Percentiles rank a stretch among this genome's conserved stretches.
These are phyloP conservation scores for Agonopterix subpropinquella DNA, from an alignment of 2,888 invertebrate species.

Conservation along the genomic window DNA sequence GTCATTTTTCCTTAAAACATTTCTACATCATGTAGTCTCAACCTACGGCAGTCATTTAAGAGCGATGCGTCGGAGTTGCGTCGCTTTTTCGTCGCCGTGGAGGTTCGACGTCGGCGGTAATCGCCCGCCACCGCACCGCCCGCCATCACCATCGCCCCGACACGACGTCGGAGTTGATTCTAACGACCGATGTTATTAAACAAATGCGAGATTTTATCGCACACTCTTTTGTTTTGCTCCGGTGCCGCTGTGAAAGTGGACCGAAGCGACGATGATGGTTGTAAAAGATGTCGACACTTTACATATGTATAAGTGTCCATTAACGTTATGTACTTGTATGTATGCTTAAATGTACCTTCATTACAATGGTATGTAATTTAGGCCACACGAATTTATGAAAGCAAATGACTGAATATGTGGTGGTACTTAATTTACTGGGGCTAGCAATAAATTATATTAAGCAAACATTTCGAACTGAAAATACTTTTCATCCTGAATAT, in stretches of 20 bases:
- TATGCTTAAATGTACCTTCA: slow-evolving; percentile 9
- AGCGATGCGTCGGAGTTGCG: slow-evolving; percentile 18
- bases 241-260: slow-evolving; percentile 50
- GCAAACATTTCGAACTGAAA: too few species aligned
- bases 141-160: slow-evolving; percentile 30
- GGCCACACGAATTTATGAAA: slow-evolving; percentile 2
- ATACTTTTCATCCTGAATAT: too few species aligned
- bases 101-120: slow-evolving; percentile 30
- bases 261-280: slow-evolving; percentile 25
- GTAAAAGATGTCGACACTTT: not conserved
- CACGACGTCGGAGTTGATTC: slow-evolving; percentile 57
- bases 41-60: slow-evolving; percentile 16
- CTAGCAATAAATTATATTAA: not conserved
- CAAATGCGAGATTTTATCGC: slow-evolving; percentile 68
- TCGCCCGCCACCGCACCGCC: slow-evolving; percentile 9
- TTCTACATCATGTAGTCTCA: slow-evolving; percentile 22
- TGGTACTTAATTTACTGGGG: not conserved
- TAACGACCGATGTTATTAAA: slow-evolving; percentile 69
- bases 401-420: not conserved
- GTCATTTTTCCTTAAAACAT: slow-evolving; percentile 9
- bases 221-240: slow-evolving; percentile 45
- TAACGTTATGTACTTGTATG: slow-evolving; percentile 5
- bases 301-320: not conserved
- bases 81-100: slow-evolving; percentile 21
- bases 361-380: slow-evolving; percentile 10